Percentiles rank a stretch among this genome's conserved stretches.
phyloP scores from a whole-genome alignment of 1,140 invertebrate species.

The Drosophila tsacasi region DNA sequence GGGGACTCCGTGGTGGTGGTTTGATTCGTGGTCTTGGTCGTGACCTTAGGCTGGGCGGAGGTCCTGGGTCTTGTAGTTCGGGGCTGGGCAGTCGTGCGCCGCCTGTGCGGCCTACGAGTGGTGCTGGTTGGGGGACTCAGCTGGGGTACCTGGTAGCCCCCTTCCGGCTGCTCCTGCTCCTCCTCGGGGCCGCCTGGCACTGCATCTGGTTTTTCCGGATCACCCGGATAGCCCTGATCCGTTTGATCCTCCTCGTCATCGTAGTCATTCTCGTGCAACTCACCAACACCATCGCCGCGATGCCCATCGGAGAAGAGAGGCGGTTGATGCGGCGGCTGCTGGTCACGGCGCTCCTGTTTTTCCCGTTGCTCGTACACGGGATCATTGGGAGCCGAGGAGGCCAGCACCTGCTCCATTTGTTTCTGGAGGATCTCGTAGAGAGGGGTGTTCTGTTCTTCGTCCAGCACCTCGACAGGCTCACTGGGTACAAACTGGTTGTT shows the following conservation, averaged over 20 bases:
- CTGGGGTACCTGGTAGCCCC: conserved; percentile 40
- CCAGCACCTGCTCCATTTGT: conserved; percentile 79
- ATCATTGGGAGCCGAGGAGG: conserved; percentile 57
- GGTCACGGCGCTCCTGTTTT: conserved; percentile 45
- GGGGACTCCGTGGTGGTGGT: conserved; percentile 33
- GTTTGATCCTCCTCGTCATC: conserved; percentile 52
- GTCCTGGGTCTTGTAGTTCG: conserved; percentile 45
- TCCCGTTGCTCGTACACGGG: conserved; percentile 60
- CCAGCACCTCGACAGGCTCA: conserved; percentile 47
- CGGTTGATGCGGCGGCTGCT: conserved; percentile 56
- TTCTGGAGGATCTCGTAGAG: conserved; percentile 78
- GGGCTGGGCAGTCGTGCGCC: conserved; percentile 42
- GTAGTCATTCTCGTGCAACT: conserved; percentile 65
- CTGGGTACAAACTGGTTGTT: conserved; percentile 78
- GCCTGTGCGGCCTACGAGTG: conserved; percentile 18
- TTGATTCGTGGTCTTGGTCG: conserved; percentile 23
- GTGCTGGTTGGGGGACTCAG: conserved; percentile 10
- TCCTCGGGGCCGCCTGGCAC: conserved; percentile 19
- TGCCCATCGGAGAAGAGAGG: conserved; percentile 44
- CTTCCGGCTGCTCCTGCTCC: conserved; percentile 25
- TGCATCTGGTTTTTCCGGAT: conserved; percentile 62
- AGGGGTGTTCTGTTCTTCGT: conserved; percentile 66
- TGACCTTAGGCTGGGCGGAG: conserved; percentile 2
- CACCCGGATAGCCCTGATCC: conserved; percentile 31
- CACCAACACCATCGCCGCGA: conserved; percentile 22